Conservation (phyloP, 2,113 vertebrate species). For the Centropristis striata region DNA sequence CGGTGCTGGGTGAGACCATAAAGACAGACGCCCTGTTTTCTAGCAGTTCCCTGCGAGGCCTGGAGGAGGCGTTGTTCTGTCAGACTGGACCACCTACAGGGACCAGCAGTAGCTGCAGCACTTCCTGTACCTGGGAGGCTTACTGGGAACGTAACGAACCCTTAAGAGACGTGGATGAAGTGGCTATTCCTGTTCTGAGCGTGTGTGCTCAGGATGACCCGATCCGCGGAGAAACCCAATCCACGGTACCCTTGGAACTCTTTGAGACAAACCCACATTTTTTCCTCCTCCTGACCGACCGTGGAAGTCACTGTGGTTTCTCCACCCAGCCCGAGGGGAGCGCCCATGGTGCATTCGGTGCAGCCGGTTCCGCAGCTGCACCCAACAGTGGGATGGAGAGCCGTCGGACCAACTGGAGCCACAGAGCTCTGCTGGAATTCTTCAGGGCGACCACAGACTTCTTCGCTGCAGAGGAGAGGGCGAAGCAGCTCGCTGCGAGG, state of each 20-base stretch:
- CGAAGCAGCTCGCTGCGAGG: conserved; percentile 78
- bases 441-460: conserved; percentile 88
- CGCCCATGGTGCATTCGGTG: conserved; percentile 15
- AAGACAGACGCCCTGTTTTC: conserved; percentile 83
- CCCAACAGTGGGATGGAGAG: conserved; percentile 20
- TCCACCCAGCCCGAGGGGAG: conserved; percentile 65
- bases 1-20: conserved; percentile 81
- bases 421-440: conserved; percentile 86
- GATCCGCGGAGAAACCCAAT: conserved; percentile 79
- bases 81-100: conserved; percentile 58
- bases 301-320: conserved; percentile 88
- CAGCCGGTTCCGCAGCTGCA: not conserved
- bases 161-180: conserved; percentile 88
- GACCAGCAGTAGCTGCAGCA: conserved; percentile 24
- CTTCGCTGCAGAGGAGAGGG: conserved; percentile 85
- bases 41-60: conserved; percentile 79
- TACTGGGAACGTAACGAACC: conserved; percentile 90
- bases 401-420: conserved; percentile 82
- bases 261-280: conserved; percentile 90
- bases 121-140: conserved; percentile 79
- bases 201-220: conserved; percentile 87
- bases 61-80: conserved; percentile 88
- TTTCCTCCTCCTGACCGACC: conserved; percentile 85
- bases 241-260: conserved; percentile 86
- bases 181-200: conserved; percentile 87